These are phyloP conservation scores for Halesus radiatus DNA, from an alignment of 1,140 invertebrate species.

Conservation along the genomic window DNA sequence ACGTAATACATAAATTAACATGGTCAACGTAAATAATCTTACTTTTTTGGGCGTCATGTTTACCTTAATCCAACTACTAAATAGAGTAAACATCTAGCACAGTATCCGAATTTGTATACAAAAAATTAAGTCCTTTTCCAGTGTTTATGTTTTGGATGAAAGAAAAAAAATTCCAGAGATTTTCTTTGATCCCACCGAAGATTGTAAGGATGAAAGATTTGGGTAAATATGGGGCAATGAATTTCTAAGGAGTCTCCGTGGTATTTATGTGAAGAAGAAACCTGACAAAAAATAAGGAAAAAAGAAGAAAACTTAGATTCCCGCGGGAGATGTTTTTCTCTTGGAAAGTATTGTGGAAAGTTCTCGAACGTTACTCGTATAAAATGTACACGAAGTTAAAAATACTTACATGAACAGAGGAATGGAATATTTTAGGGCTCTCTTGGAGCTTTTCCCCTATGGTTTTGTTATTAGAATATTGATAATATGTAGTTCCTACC, in stretches of 20 bases:
- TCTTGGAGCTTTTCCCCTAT: neutral
- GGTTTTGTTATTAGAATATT: too few relatives aligned
- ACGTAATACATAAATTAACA: too few relatives aligned
- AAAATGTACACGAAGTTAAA: slow-evolving; percentile 9
- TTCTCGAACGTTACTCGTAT: neutral
- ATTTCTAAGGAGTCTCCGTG: slow-evolving; percentile 36
- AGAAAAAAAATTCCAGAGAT: slow-evolving; percentile 35
- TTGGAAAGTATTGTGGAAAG: neutral
- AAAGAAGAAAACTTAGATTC: slow-evolving; percentile 45
- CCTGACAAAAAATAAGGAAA: slow-evolving; percentile 24
- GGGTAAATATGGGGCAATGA: slow-evolving; percentile 51
- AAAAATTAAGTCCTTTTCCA: neutral
- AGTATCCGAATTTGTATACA: neutral
- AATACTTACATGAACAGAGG: slow-evolving; percentile 1
- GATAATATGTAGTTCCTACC: too few relatives aligned
- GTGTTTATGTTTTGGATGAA: slow-evolving; percentile 24
- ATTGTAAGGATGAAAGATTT: slow-evolving; percentile 43
- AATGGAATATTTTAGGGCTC: neutral
- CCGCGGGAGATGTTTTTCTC: slow-evolving; percentile 29
- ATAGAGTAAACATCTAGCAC: too few relatives aligned
- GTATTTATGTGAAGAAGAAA: slow-evolving; percentile 23
- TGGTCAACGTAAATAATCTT: too few relatives aligned
- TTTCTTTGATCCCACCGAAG: slow-evolving; percentile 38
- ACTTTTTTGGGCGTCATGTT: too few relatives aligned
- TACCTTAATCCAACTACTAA: neutral